Base-by-base conservation (phyloP, 2,888 invertebrate species). In the Timema podura region DNA sequence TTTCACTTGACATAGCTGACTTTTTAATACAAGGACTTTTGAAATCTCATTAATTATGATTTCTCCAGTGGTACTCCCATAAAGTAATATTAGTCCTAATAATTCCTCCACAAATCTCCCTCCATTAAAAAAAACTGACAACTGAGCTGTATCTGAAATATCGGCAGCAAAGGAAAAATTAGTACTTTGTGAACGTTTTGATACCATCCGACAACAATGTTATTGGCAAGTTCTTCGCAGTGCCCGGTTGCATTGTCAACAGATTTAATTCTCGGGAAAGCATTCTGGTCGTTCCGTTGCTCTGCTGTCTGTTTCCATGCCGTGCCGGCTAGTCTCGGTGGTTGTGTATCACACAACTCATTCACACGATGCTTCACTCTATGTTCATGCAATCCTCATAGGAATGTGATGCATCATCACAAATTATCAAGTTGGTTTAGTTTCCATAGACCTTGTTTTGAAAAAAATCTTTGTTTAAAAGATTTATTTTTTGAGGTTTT, bases 211-310 rank as follows among this genome's bases (percentile, higher is more conserved):
- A 7, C 61, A 30, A 8, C 61, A 6, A 44, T 16, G 9, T 44
- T 61, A 61, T 61, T 61, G 10, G 57, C 44, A 61, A 61, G 61
- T 61, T 61, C 61, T 7, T 30, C 30, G 61, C 61, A 61, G 45
- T 0, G 44, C 0, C 44, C 10, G 61, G 44, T 30, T 5, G 61
- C 44, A 61, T 30, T 61, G 44, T 61, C 30, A 9, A 44, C 45
- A 11, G 61, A 61, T 16, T 30, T 30, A 30, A 30, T 30, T 30
- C 2, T 30, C 3, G 30, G 30, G 30, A 30, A 30, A 30, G 30
- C 30, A 30, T 30, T 30, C 30, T 30, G 30, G 30, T 3, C 30
- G 30, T 30, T 30, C 30, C 3, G 30, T 30, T 30, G 3, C 30
- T 30, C 3, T 30, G 30, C 30, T 30, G n/a, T n/a, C n/a, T n/a